These are phyloP conservation scores for Acrossocheilus wenchowensis DNA, from an alignment of 2,797 vertebrate species.

Conservation along the genomic window DNA sequence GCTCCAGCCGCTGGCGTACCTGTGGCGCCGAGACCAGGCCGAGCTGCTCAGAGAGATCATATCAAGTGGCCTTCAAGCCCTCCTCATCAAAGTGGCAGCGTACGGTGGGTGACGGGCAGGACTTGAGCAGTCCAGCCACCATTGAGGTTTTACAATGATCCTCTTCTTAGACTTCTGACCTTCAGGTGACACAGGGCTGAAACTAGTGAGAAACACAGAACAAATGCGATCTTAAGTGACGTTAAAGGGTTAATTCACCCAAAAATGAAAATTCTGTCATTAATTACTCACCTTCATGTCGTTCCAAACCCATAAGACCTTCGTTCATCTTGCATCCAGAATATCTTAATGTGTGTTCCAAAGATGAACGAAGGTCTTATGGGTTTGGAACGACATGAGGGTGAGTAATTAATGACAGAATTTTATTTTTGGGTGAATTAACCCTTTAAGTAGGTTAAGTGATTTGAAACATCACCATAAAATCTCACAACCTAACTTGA, in stretches of 20 bases:
- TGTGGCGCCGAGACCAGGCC: conserved; percentile 92
- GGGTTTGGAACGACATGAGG: too few relatives aligned
- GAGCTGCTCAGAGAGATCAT: conserved; percentile 91
- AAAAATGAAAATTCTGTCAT: too few relatives aligned
- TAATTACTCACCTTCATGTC: too few relatives aligned
- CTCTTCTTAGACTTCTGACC: conserved; percentile 11
- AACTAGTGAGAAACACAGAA: conserved; percentile 59
- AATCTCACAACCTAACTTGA: too few relatives aligned
- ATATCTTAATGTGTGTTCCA: too few relatives aligned
- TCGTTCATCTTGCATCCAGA: too few relatives aligned
- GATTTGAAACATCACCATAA: neutral
- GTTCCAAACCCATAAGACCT: neutral
- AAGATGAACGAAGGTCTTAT: too few relatives aligned
- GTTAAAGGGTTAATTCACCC: neutral
- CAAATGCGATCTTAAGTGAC: conserved; percentile 61
- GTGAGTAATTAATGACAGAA: too few relatives aligned
- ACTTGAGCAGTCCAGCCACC: conserved; percentile 54
- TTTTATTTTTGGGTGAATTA: too few relatives aligned
- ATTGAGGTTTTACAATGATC: conserved; percentile 21
- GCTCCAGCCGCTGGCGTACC: conserved; percentile 91
- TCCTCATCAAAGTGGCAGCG: conserved; percentile 97
- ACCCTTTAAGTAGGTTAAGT: conserved; percentile 51
- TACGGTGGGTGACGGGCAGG: conserved; percentile 83
- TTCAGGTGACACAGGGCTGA: conserved; percentile 35
- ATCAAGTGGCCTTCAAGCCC: conserved; percentile 85